phyloP scores from a whole-genome alignment of 2,797 vertebrate species.

The Sebastiscus albofasciatus region DNA sequence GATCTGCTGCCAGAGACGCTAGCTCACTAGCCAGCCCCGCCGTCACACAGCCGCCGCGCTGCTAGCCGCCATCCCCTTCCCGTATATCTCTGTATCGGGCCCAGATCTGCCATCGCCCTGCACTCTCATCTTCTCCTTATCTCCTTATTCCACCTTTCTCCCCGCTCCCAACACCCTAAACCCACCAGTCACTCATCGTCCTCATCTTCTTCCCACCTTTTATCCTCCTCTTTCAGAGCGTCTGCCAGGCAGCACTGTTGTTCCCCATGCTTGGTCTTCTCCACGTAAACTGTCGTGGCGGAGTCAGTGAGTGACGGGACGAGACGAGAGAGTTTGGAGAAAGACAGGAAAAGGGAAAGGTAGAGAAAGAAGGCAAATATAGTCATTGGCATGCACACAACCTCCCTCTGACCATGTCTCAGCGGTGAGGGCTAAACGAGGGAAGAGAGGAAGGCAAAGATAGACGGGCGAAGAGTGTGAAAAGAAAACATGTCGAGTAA shows the following conservation, averaged over 20 bases:
- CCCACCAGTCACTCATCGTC: conserved; percentile 62
- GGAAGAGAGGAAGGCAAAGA: conserved; percentile 29
- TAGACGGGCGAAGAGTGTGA: conserved; percentile 26
- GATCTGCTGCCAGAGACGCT: conserved; percentile 78
- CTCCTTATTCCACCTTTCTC: conserved; percentile 78
- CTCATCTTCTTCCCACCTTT: conserved; percentile 55
- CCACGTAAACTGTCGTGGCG: conserved; percentile 31
- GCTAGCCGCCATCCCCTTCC: conserved; percentile 51
- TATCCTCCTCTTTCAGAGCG: conserved; percentile 49
- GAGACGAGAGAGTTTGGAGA: conserved; percentile 23
- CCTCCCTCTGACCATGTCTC: conserved; percentile 28
- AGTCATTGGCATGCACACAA: neutral
- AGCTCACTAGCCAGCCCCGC: conserved; percentile 57
- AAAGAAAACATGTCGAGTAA: conserved; percentile 53
- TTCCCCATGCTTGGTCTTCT: conserved; percentile 36
- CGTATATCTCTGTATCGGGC: conserved; percentile 65
- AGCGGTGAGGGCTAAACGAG: neutral
- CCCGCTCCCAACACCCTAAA: conserved; percentile 59
- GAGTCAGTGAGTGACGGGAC: conserved; percentile 49
- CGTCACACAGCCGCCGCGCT: conserved; percentile 43
- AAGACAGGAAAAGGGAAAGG: conserved; percentile 13
- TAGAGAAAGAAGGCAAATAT: neutral
- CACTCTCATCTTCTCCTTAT: conserved; percentile 80
- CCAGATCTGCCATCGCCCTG: conserved; percentile 75
- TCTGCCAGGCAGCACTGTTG: conserved; percentile 44